A percentile compares a stretch with the other conserved stretches of the same genome.
These are phyloP conservation scores for Tenualosa ilisha DNA, from an alignment of 2,797 vertebrate species.

Conservation along the genomic window DNA sequence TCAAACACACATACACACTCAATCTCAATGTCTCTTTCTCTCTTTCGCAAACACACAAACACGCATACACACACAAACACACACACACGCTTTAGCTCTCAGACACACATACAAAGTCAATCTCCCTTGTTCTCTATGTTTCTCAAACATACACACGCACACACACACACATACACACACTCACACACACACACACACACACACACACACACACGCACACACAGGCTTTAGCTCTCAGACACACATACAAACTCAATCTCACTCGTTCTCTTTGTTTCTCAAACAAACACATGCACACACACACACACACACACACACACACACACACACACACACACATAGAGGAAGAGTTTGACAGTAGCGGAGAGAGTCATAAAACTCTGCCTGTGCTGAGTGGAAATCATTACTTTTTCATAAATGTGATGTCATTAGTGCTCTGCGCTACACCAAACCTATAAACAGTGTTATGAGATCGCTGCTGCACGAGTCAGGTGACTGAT, in stretches of 20 bases:
- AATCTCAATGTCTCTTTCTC: too few species aligned
- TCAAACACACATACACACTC: too few species aligned
- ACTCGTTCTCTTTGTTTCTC: too few species aligned
- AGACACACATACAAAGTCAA: not conserved
- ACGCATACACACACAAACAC: not conserved
- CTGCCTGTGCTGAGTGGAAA: slow-evolving; percentile 64
- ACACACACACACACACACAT: slow-evolving; percentile 8
- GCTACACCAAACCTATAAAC: slow-evolving; percentile 64
- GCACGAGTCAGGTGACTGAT: slow-evolving; percentile 62
- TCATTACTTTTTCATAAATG: slow-evolving; percentile 81
- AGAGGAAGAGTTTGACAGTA: not conserved
- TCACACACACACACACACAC: not conserved
- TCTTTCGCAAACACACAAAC: not conserved
- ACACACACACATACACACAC: not conserved
- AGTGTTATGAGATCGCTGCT: slow-evolving; percentile 67
- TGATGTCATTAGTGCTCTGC: slow-evolving; percentile 76
- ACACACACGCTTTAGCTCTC: not conserved
- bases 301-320: not conserved
- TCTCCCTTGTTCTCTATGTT: not conserved
- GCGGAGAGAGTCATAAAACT: slow-evolving; percentile 64
- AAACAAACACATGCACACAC: not conserved
- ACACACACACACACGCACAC: not conserved
- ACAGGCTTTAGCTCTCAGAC: not conserved
- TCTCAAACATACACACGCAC: too few species aligned
- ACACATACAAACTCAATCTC: not conserved